Evolutionary conservation across 2,797 vertebrate species (phyloP).

Genomic region (Manis crassicaudata): DNA sequence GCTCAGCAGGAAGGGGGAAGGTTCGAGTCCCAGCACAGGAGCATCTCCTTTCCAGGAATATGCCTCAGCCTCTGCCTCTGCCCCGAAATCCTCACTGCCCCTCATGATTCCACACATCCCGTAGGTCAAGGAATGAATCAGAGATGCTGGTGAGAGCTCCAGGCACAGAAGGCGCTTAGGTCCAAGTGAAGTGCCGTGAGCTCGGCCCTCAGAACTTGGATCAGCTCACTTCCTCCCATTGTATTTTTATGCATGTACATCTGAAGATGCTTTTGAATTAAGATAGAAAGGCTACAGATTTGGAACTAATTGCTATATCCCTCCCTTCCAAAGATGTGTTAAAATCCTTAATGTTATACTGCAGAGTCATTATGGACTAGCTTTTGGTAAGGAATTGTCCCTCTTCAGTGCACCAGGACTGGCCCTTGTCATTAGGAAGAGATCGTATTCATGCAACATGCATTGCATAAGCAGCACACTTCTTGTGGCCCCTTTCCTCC

Average conservation of each 20-base stretch:
- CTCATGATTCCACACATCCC: rapidly evolving
- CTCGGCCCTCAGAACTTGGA: background rate
- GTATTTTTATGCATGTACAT: background rate
- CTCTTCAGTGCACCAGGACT: background rate
- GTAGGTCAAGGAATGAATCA: rapidly evolving
- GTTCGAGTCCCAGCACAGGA: too few relatives aligned
- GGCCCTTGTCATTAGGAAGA: background rate
- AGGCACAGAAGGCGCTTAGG: background rate
- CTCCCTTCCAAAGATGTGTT: background rate
- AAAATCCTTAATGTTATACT: background rate
- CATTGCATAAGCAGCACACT: background rate
- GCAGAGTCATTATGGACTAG: background rate
- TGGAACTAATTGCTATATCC: background rate
- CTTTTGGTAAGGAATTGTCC: background rate
- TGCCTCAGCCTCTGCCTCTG: background rate
- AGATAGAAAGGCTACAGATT: background rate
- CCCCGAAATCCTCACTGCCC: rapidly evolving
- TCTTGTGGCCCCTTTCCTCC: background rate
- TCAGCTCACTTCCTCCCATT: background rate
- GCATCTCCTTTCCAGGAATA: too few relatives aligned
- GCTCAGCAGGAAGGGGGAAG: too few relatives aligned
- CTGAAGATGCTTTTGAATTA: background rate
- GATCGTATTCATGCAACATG: background rate
- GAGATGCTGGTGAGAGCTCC: background rate
- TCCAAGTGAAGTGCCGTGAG: rapidly evolving